Base-by-base conservation (phyloP, 2,113 vertebrate genomes). In the Eulemur macaco region DNA sequence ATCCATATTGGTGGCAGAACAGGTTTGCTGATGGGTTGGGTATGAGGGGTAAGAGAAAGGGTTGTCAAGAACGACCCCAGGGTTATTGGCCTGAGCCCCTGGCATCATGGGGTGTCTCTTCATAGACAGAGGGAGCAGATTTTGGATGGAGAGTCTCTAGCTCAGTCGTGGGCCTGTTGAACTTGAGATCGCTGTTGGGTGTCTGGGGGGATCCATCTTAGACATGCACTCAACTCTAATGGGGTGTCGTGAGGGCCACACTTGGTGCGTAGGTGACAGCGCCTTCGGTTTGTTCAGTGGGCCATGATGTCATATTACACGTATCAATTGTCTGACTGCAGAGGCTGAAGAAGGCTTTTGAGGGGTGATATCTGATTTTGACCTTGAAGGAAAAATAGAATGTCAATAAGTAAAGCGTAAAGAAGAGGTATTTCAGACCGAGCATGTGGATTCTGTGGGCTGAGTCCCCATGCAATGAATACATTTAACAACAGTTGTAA, bases 191-290 rank as follows among this genome's bases (percentile, higher is more conserved):
- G 8, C 63, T 29, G 4, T n/a, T 47, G 42, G 68, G 12, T 45
- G 21, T 42, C 10, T 21, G 3, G 21, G 25, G 42, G 47, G 52
- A 63, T 56, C 42, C 52, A 1, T 18, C 34, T 0, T 4, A 64
- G 64, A 31, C 31, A 39, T 47, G 12, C 10, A 3, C 0, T 34
- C 54, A 20, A 8, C 39, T 15, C 27, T 7, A 4, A 37, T 5
- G 23, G n/a, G 45, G 7, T 2, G 13, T 37, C 39, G 0, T 2
- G 15, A 74, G 17, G 23, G 20, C 29, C 37, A 1, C 1, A 0
- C n/a, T 66, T 31, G 66, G 23, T 13, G 13, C 17, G 23, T 37
- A 21, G 12, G 39, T 3, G n/a, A 7, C 10, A 11, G 39, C 5
- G 9, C 39, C 69, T 63, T 77, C 39, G 6, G 0, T 37, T 15